Evolutionary conservation across 2,888 invertebrate species (phyloP), one percentile per base, ranked within the genome.

Genomic region (Fragum fragum): DNA sequence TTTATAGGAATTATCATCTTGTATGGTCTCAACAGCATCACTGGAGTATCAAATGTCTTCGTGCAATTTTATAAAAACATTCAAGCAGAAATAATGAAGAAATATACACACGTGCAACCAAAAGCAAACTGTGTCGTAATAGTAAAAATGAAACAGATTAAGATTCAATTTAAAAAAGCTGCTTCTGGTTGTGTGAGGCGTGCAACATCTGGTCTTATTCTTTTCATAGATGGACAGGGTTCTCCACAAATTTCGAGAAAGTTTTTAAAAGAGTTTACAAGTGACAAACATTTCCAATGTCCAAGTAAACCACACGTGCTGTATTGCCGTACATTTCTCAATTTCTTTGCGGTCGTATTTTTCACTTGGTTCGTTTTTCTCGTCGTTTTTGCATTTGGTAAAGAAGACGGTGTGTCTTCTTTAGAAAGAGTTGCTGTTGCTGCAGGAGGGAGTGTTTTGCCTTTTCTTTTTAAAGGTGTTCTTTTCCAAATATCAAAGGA

Each of bases 301-400:
- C 83, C 83, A 14, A 74, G 71, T 11, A 29, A 21, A 21, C 32
- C 77, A 18, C 69, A 83, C 47, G 21, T 72, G 23, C 52, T 80
- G 6, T 83, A 83, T 52, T n/a, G 77, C 0, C 71, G 72, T 16
- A 80, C 80, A 2, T 36, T 80, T 29, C 14, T 80, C 2, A 77
- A 83, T 23, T 80, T 80, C n/a, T 29, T 52, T 14, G 28, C 32
- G 11, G 75, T 80, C 26, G 14, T 72, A 1, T 1, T 77, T 21
- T 83, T 83, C 61, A 47, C 80, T 7, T 28, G 68, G 39, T 83
- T 83, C 61, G 80, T 80, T 14, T 77, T 80, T 42, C 23, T 83
- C 18, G 76, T 83, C 11, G 70, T 83, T 32, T 71, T 79, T 42
- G 83, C 79, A 23, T 83, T 83, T 59, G 83, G 83, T 14, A 71